Evolutionary conservation across 2,888 invertebrate species (phyloP), one percentile per base, ranked within the genome.

Genomic region (Microctonus brassicae): DNA sequence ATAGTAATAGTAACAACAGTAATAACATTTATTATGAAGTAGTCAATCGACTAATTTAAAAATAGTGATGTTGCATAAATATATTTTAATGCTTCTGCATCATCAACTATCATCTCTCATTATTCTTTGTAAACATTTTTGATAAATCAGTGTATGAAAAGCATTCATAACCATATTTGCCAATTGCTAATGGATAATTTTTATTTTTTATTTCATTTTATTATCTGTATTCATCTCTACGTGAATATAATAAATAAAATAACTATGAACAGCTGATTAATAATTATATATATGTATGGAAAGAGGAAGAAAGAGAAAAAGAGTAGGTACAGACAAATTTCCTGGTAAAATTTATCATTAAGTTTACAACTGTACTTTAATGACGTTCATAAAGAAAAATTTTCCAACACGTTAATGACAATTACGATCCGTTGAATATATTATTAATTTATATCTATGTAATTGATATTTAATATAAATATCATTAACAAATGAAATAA

Each of bases 331-430:
- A 7, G 17, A 17, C 17, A 47, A 47, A 47, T 5, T 47, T 47
- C 47, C 17, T 17, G 47, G 47, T 47, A 47, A 47, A 17, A 47
- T 5, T 47, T 17, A 47, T 17, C 17, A 47, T 47, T 47, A 47
- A 20, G 9, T 47, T 47, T 47, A 47, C 47, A 47, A 47, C 47
- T 7, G 47, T 47, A 17, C 17, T 47, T 47, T 62, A 39, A 62
- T 62, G 62, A 62, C n/a, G 36, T 26, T 9, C 62, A 26, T 62
- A 42, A 62, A 62, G 62, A 62, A 42, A 62, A 62, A 39, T 39
- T 62, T 47, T 47, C 47, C 17, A 47, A 17, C 17, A 17, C 47
- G 7, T 7, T 47, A 17, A 47, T n/a, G 47, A 47, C 17, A 17
- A 47, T 47, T 47, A 47, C 17, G 9, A 17, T 47, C 17, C 47